These are phyloP conservation scores for Ceratosolen fusciceps DNA, from an alignment of 1,140 invertebrate genomes.

Conservation along the genomic window DNA sequence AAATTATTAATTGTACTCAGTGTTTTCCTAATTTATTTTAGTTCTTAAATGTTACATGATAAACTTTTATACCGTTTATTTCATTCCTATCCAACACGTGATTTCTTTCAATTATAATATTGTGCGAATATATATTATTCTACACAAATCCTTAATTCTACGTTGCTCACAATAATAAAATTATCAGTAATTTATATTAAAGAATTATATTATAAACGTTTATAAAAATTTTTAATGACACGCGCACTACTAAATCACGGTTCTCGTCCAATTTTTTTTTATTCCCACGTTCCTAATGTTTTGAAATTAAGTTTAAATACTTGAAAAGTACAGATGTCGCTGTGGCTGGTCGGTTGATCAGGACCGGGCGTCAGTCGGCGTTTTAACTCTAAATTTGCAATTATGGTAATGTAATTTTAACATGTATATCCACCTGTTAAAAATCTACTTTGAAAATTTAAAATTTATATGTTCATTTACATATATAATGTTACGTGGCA, in stretches of 20 bases:
- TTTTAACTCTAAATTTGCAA: conserved; percentile 8
- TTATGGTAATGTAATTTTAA: conserved; percentile 23
- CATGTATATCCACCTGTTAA: not conserved
- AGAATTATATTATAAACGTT: no score
- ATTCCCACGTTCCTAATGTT: not conserved
- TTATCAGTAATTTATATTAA: no score
- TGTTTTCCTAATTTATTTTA: no score
- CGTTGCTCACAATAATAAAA: no score
- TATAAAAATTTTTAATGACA: not conserved
- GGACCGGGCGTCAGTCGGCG: conserved; percentile 25
- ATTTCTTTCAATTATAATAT: no score
- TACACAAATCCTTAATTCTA: no score
- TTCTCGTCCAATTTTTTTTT: not conserved
- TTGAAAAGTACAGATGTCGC: not conserved
- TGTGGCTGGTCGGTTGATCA: not conserved
- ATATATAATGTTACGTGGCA: not conserved
- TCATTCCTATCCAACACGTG: no score
- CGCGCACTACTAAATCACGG: not conserved
- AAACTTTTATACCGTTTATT: no score
- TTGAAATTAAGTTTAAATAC: not conserved
- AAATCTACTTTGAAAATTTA: not conserved
- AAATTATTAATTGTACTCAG: no score
- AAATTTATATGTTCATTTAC: not conserved
- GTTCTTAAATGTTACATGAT: no score
- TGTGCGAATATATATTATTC: no score